Evolutionary conservation across 2,113 vertebrate genomes (phyloP).

Genomic region (Panthera tigris): DNA sequence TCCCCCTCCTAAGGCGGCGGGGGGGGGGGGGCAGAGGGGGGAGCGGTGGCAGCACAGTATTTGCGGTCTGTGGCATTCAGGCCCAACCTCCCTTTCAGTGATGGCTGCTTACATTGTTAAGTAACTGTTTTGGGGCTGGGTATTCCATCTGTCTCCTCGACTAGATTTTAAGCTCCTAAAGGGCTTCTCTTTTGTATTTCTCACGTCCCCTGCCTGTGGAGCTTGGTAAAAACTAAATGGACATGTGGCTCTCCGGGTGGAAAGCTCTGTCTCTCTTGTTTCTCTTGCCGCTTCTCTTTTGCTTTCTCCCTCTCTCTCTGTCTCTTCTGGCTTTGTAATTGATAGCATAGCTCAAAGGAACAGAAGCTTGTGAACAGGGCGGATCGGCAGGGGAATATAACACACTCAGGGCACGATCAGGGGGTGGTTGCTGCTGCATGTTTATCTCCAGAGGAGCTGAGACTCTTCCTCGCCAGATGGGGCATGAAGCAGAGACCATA

Average conservation of each 20-base stretch:
- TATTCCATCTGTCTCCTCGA: slow-evolving; percentile 58
- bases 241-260: slow-evolving; percentile 27
- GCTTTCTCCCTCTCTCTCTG: background rate
- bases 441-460: background rate
- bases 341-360: slow-evolving; percentile 41
- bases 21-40: too few species aligned
- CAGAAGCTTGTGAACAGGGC: slow-evolving; percentile 15
- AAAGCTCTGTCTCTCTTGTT: background rate
- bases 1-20: background rate
- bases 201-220: slow-evolving; percentile 14
- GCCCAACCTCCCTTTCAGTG: background rate
- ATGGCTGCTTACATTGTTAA: slow-evolving; percentile 29
- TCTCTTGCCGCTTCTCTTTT: background rate
- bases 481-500: slow-evolving; percentile 4
- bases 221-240: slow-evolving; percentile 44
- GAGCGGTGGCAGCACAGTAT: background rate
- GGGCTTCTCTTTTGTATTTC: slow-evolving; percentile 55
- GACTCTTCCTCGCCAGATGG: slow-evolving; percentile 49
- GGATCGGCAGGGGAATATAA: background rate
- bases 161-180: slow-evolving; percentile 48
- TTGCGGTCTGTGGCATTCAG: slow-evolving; percentile 9
- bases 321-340: background rate
- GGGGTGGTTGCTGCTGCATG: background rate
- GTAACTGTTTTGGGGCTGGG: background rate
- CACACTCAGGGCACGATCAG: background rate